These are phyloP conservation scores for Drosophila sechellia DNA, from an alignment of 1,140 invertebrate species.

Conservation along the genomic window DNA sequence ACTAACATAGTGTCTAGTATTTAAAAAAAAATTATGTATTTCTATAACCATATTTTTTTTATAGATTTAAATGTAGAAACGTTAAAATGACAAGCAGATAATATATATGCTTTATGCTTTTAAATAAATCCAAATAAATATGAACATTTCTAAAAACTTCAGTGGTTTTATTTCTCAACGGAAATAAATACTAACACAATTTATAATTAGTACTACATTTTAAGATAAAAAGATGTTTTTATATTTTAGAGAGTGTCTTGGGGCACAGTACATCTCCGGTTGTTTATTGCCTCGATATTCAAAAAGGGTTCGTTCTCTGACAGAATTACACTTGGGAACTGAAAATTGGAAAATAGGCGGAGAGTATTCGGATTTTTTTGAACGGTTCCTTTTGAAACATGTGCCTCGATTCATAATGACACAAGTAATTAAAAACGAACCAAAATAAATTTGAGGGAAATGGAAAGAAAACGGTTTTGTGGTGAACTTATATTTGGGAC, in stretches of 20 bases:
- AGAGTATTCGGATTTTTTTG: constrained; percentile 50
- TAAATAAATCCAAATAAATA: constrained; percentile 33
- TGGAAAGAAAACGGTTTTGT: background rate
- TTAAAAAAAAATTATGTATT: constrained; percentile 3
- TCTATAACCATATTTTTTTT: constrained; percentile 49
- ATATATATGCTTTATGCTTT: constrained; percentile 8
- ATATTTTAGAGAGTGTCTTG: background rate
- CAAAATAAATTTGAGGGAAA: background rate
- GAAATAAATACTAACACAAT: too few species aligned
- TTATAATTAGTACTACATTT: too few species aligned
- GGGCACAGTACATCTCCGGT: too few species aligned
- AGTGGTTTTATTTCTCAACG: background rate
- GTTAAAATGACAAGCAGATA: constrained; percentile 45
- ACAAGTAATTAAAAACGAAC: constrained; percentile 32
- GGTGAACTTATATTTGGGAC: constrained; percentile 13
- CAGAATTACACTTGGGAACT: constrained; percentile 33
- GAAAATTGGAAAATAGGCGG: constrained; percentile 32
- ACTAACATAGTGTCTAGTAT: constrained; percentile 9
- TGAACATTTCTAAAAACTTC: constrained; percentile 25
- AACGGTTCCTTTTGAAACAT: constrained; percentile 11
- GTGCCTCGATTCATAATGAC: constrained; percentile 17
- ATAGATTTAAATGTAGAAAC: constrained; percentile 49
- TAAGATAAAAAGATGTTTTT: too few species aligned
- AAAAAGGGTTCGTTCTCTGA: background rate
- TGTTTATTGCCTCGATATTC: too few species aligned